These are phyloP conservation scores for Epizoanthus scotinus DNA, from an alignment of 92 coral and sea anemone species.

Conservation along the genomic window DNA sequence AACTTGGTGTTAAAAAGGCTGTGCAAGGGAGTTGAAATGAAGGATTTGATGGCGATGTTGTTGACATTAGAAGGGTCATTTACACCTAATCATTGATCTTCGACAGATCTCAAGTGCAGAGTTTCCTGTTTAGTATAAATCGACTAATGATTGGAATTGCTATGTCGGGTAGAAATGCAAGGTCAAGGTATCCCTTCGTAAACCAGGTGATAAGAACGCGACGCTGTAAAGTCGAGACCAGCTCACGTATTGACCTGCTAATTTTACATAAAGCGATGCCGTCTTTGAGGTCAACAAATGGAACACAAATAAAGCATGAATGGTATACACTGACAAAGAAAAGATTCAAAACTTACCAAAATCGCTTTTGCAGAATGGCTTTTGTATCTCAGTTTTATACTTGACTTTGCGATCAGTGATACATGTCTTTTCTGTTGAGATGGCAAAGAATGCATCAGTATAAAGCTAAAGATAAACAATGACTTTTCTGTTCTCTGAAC, in stretches of 20 bases:
- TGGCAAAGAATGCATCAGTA: background rate
- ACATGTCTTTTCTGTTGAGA: background rate
- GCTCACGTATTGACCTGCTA: background rate
- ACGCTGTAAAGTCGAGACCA: background rate
- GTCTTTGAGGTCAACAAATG: conserved; percentile 16
- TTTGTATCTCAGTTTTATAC: background rate
- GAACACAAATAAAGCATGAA: background rate
- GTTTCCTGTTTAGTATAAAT: background rate
- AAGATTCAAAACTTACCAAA: conserved; percentile 20
- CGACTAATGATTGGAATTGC: background rate
- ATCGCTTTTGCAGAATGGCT: conserved; percentile 1
- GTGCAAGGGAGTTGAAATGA: background rate
- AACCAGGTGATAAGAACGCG: background rate
- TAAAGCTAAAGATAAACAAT: too few species aligned
- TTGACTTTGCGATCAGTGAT: background rate
- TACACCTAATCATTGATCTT: background rate
- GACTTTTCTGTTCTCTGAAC: too few species aligned
- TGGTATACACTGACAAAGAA: background rate
- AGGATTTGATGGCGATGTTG: background rate
- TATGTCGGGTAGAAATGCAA: background rate
- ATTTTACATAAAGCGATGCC: background rate
- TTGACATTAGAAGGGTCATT: conserved; percentile 4
- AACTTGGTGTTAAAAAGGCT: background rate
- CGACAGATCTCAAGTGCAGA: background rate
- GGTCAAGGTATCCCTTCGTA: background rate